Conservation (phyloP, 2,888 invertebrate genomes). For the Callimorpha dominula region DNA sequence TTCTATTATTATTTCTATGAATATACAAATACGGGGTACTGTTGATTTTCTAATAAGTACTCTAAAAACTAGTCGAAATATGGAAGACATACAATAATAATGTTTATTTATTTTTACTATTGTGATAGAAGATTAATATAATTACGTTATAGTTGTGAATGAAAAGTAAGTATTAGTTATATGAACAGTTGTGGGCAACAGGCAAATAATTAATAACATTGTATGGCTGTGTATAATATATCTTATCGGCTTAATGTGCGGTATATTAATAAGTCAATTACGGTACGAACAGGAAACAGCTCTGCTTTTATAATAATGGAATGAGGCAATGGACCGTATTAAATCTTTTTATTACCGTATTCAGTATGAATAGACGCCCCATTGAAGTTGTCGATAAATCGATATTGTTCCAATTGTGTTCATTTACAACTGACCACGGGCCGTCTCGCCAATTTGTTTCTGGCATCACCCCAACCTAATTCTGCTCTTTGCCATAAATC, state of each 20-base stretch:
- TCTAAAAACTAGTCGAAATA: too few relatives aligned
- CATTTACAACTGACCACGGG: conserved; percentile 22
- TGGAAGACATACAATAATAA: too few relatives aligned
- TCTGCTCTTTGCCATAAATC: conserved; percentile 19
- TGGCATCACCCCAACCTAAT: conserved; percentile 23
- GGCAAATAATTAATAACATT: too few relatives aligned
- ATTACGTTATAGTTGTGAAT: too few relatives aligned
- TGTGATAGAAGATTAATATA: too few relatives aligned
- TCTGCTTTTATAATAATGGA: conserved; percentile 1
- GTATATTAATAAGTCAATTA: conserved; percentile 2
- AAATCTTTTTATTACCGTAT: conserved; percentile 4
- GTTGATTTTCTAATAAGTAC: too few relatives aligned
- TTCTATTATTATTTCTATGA: too few relatives aligned
- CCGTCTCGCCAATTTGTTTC: conserved; percentile 23
- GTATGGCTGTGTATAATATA: neutral
- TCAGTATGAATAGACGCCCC: conserved; percentile 10
- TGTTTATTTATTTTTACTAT: too few relatives aligned
- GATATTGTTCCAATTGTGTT: conserved; percentile 18
- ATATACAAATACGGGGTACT: too few relatives aligned
- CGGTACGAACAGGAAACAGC: neutral
- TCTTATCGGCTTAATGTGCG: neutral
- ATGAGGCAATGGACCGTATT: neutral
- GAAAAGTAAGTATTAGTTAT: too few relatives aligned
- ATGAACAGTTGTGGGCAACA: too few relatives aligned
- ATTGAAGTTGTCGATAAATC: conserved; percentile 20